Evolutionary conservation across 2,113 vertebrate genomes (phyloP), one percentile per base, ranked within the genome.

Genomic region (Pollachius pollachius): DNA sequence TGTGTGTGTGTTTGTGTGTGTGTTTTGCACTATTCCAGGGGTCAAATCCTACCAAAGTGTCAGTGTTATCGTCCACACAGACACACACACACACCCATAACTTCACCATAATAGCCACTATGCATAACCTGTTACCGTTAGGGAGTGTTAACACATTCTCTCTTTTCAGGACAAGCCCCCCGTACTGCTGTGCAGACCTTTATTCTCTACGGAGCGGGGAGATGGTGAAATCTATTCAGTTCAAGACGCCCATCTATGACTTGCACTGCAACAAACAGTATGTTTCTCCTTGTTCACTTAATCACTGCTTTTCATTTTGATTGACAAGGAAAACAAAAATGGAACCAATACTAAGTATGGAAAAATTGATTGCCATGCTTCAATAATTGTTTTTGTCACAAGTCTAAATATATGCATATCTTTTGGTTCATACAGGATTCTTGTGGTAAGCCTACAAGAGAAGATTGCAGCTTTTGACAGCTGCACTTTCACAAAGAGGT

Each of bases 401-500:
- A 37, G 1, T 11, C 27, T 7, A 8, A 41, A 69, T 27, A 23
- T 17, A 2, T 60, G 21, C 7, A 23, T 60, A 30, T 69, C 52
- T 19, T 56, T 69, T 61, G 21, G 60, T 30, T 52, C 57, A 70
- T 86, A 23, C 90, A 98, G 97, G 90, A 96, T 98, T 70, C 95
- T 99, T 0, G 96, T 97, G 0, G 94, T 98, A 71, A 96, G 95
- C 78, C 92, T 99, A 27, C 97, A 99, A 69, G 97, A 99, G 89
- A 99, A 99, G 91, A 99, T 99, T 0, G 97, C 97, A 1, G 97
- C 97, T 34, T 99, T 99, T 63, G 97, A 99, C 91, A 99, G 97
- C 92, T 98, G 96, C 88, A 98, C 95, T 16, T 98, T 99, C 89
- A 96, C 95, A 25, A 99, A 98, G 90, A 99, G 97, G 63, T 98